Conservation (phyloP, 2,113 vertebrate species). For the Isichthys henryi region DNA sequence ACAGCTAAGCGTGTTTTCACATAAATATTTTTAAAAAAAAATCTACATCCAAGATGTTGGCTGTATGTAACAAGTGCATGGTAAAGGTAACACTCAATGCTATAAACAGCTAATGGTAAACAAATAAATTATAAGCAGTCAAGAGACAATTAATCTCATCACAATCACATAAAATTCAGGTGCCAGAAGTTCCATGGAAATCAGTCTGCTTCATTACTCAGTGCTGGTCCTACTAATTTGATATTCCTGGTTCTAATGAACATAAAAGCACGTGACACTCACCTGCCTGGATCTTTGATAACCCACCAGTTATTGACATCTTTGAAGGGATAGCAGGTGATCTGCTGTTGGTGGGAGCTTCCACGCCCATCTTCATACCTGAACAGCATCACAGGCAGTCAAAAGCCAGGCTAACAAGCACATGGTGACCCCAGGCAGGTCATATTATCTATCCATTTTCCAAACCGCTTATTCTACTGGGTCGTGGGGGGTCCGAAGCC, state of each 20-base stretch:
- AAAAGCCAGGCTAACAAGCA: not conserved
- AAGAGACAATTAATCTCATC: not conserved
- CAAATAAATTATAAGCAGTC: not conserved
- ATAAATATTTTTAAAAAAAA: not conserved
- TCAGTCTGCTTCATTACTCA: not conserved
- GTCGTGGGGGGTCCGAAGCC: too few relatives aligned
- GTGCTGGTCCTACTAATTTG: not conserved
- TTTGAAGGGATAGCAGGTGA: slow-evolving; percentile 95
- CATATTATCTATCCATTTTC: too few relatives aligned
- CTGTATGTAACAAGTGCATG: not conserved
- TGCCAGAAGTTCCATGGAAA: not conserved
- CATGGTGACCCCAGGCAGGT: not conserved
- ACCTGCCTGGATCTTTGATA: slow-evolving; percentile 83
- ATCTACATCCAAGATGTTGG: not conserved
- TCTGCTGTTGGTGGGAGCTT: slow-evolving; percentile 95
- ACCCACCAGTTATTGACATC: slow-evolving; percentile 99
- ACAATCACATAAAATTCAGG: not conserved
- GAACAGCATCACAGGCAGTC: not conserved
- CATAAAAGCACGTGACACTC: not conserved
- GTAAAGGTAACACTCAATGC: not conserved
- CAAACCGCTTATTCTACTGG: too few relatives aligned
- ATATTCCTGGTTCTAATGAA: not conserved
- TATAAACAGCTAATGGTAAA: not conserved
- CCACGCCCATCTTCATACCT: slow-evolving; percentile 91
- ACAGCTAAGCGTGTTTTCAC: not conserved